Base-by-base conservation (phyloP, 2,797 vertebrate genomes). In the Pristis pectinata region DNA sequence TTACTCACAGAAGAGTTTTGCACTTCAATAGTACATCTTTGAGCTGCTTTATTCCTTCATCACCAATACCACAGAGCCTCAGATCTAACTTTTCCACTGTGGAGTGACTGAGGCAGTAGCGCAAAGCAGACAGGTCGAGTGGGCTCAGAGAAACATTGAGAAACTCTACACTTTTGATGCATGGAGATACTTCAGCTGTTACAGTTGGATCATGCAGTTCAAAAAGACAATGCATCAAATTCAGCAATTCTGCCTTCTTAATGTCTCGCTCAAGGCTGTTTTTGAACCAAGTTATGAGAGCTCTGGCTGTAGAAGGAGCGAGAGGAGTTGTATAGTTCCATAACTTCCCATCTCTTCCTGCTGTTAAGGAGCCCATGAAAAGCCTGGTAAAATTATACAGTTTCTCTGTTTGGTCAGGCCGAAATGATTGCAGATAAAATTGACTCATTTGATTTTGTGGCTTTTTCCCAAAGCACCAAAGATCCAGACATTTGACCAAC, bases 201-300 rank as follows among this genome's bases (percentile, higher is more conserved):
- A 95, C 24, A 10, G 15, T 8, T 1, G 72, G 59, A 94, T 95
- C 94, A 37, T 95, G 91, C 37, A 95, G 72, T 49, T 95, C 95
- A 94, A 80, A 95, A n/a, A 95, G 53, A 56, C 95, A 95, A 15
- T 91, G 74, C n/a, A 95, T 49, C 56, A 94, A 74, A 70, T 94
- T 94, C 41, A 95, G 94, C 70, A 80, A 41, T 37, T 94, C 44
- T 41, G n/a, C 34, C 77, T 44, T 37, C 22, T 80, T 30, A n/a
- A 22, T 41, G 7, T 53, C 22, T 49, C 2, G 67, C 37, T 10
- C 6, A 70, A 95, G 19, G 6, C 49, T 80, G 13, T 37, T 10
- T 22, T 82, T 72, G 59, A 95, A 95, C 91, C 91, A 95, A 0
- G 53, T 19, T 24, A 27, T 41, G 2, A 95, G 89, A 13, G 80